These are phyloP conservation scores for Lasioglossum vierecki DNA, from an alignment of 2,888 invertebrate genomes.

Conservation along the genomic window DNA sequence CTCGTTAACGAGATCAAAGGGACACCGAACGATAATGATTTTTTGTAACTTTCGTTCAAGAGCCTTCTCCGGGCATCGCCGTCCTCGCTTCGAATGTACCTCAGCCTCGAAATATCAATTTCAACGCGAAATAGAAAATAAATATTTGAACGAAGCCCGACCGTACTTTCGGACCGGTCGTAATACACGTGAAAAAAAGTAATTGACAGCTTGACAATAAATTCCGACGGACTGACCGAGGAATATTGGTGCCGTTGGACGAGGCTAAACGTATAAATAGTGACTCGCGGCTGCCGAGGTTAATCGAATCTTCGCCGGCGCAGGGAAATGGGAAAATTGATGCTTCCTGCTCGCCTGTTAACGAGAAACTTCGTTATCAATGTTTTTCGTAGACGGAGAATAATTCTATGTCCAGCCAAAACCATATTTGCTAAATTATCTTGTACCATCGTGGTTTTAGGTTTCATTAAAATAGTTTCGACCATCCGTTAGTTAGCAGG, in stretches of 20 bases:
- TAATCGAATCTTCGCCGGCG: not conserved
- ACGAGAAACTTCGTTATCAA: not conserved
- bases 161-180: not conserved
- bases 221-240: not conserved
- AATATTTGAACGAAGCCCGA: not conserved
- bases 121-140: not conserved
- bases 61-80: not conserved
- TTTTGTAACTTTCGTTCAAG: slow-evolving; percentile 1
- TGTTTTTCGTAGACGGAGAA: not conserved
- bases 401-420: not conserved
- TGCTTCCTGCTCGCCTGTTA: not conserved
- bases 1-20: slow-evolving; percentile 10
- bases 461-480: not conserved
- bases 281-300: not conserved
- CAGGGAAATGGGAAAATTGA: not conserved
- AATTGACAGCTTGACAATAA: not conserved
- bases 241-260: not conserved
- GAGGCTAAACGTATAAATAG: not conserved
- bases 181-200: not conserved
- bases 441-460: not conserved
- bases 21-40: not conserved
- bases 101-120: not conserved
- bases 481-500: not conserved
- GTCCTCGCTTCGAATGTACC: not conserved
- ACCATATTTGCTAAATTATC: not conserved